Base-by-base conservation (phyloP, 2,113 vertebrate genomes). In the Psilopogon haemacephalus region DNA sequence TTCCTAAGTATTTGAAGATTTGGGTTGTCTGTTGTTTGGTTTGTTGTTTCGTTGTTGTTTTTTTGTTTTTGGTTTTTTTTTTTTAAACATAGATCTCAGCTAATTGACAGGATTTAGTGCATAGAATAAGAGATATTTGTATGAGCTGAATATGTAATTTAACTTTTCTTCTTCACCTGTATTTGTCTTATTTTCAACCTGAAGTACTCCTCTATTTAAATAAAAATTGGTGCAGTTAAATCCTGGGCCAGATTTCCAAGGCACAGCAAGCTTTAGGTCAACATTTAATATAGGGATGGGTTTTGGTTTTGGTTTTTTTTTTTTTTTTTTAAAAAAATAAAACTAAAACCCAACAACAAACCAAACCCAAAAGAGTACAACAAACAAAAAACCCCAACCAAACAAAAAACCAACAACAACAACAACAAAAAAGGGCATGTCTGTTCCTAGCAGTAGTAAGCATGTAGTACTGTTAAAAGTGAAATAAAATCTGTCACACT, bases 1-100 rank as follows among this genome's bases (percentile, higher is more conserved):
- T 96, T 95, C 86, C 89, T 97, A 96, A 90, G 75, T 95, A 97
- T 95, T 93, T 95, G 94, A 94, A 97, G 84, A 95, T 60, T 76
- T n/a, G n/a, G n/a, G n/a, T n/a, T n/a, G n/a, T n/a, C n/a, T n/a
- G n/a, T n/a, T n/a, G n/a, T n/a, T n/a, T n/a, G n/a, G n/a, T n/a
- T n/a, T n/a, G n/a, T n/a, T n/a, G n/a, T n/a, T n/a, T n/a, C n/a
- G n/a, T n/a, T n/a, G n/a, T n/a, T n/a, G n/a, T n/a, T n/a, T n/a
- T n/a, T n/a, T n/a, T n/a, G n/a, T n/a, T n/a, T n/a, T n/a, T n/a
- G n/a, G n/a, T n/a, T n/a, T n/a, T n/a, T n/a, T n/a, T n/a, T n/a
- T n/a, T n/a, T n/a, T n/a, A n/a, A 26, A 76, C 21, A 96, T 85
- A 73, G 56, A 68, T 84, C 67, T 96, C 80, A 80, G 83, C 95